Conservation (phyloP, 2,888 invertebrate genomes). For the Fragum sueziense region DNA sequence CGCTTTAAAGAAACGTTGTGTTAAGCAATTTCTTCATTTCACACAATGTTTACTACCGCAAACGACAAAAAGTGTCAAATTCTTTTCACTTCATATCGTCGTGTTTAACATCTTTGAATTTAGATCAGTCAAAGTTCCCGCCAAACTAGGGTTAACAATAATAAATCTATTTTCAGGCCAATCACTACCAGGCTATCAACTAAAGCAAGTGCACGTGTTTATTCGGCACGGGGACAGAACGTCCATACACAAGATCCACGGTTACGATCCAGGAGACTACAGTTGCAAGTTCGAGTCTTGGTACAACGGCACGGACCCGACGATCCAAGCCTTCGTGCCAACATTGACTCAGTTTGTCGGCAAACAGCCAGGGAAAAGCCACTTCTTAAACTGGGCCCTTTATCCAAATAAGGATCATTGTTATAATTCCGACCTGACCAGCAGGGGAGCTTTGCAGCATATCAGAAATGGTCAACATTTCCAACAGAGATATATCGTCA, state of each 20-base stretch:
- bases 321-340: constrained; percentile 20
- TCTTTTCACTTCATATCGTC: no score
- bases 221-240: constrained; percentile 95
- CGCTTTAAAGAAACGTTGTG: no score
- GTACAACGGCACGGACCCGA: constrained; percentile 38
- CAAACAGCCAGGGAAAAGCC: constrained; percentile 82
- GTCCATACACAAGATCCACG: constrained; percentile 91
- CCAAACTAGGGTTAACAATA: no score
- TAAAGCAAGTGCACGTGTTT: constrained; percentile 82
- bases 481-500: constrained; percentile 78
- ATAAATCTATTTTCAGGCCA: no score
- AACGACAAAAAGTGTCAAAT: no score
- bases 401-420: constrained; percentile 84
- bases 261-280: constrained; percentile 86
- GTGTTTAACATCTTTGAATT: no score
- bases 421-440: constrained; percentile 92
- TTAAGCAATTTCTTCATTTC: no score
- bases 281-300: constrained; percentile 86
- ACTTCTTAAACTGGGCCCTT: constrained; percentile 70
- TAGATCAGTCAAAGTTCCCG: no score
- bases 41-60: no score
- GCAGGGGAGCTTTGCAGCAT: constrained; percentile 91
- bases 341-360: constrained; percentile 50
- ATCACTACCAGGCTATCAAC: constrained; percentile 56
- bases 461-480: constrained; percentile 89